Percentiles rank a stretch among this genome's conserved stretches.
Evolutionary conservation across 92 coral and sea anemone species (phyloP).

Genomic region (Paramuricea clavata): DNA sequence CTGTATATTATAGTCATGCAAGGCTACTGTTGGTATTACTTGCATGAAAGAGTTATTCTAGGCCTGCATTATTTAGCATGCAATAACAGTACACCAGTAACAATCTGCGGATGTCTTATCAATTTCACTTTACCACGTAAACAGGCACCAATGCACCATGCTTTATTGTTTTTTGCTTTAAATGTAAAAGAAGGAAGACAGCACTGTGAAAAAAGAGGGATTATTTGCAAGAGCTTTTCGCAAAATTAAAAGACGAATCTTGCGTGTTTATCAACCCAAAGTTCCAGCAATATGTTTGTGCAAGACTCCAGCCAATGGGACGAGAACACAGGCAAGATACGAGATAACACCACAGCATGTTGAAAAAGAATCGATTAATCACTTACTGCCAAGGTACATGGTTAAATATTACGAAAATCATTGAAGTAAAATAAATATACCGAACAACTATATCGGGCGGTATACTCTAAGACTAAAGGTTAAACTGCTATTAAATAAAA

Average conservation of each 20-base stretch:
- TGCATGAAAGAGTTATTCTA: no score
- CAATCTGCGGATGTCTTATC: no score
- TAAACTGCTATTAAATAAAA: no score
- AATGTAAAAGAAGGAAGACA: background rate
- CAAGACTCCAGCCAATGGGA: background rate
- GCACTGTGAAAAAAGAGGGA: background rate
- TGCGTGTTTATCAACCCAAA: background rate
- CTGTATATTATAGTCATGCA: no score
- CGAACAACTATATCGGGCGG: background rate
- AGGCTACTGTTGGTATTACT: no score
- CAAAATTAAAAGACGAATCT: conserved; percentile 19
- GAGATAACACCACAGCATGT: background rate
- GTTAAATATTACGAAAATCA: background rate
- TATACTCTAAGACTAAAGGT: no score
- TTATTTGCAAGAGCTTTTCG: conserved; percentile 32
- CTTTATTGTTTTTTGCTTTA: background rate
- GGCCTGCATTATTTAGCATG: no score
- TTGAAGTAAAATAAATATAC: background rate
- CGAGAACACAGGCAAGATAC: background rate
- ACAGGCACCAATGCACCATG: background rate
- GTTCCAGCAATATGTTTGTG: conserved; percentile 13
- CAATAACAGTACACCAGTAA: no score
- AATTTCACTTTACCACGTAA: no score
- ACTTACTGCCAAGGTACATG: conserved; percentile 4
- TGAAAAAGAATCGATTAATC: background rate